Conservation (phyloP, 2,888 invertebrate genomes). For the Zonitis immaculata region DNA sequence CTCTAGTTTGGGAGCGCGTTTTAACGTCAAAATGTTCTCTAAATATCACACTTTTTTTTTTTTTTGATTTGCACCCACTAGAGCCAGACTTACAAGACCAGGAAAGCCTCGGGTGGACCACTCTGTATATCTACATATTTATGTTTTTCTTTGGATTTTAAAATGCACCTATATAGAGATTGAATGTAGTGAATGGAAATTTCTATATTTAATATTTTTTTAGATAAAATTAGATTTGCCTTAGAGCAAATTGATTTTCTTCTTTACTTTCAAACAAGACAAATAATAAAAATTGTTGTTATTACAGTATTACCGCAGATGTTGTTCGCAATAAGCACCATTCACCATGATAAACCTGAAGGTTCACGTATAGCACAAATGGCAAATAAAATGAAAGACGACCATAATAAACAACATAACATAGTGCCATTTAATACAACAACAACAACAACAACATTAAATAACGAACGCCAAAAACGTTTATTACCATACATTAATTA, state of each 20-base stretch:
- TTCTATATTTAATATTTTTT: neutral
- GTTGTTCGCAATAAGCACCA: slow-evolving; percentile 37
- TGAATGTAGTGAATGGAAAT: slow-evolving; percentile 10
- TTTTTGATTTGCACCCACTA: too few relatives aligned
- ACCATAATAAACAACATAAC: slow-evolving; percentile 7
- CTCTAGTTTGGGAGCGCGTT: too few relatives aligned
- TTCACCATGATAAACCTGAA: slow-evolving; percentile 44
- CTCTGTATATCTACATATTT: too few relatives aligned
- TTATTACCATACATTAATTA: slow-evolving; percentile 80
- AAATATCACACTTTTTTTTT: too few relatives aligned
- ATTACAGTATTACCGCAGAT: slow-evolving; percentile 29
- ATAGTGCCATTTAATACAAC: slow-evolving; percentile 8
- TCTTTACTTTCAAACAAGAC: slow-evolving; percentile 4
- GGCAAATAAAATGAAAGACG: slow-evolving; percentile 32
- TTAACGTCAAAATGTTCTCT: too few relatives aligned
- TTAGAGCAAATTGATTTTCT: neutral
- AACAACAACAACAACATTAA: slow-evolving; percentile 1
- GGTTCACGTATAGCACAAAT: slow-evolving; percentile 26
- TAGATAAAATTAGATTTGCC: neutral
- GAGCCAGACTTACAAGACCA: too few relatives aligned
- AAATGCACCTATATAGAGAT: too few relatives aligned
- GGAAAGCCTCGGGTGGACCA: too few relatives aligned
- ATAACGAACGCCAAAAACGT: slow-evolving; percentile 64
- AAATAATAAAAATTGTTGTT: slow-evolving; percentile 6
- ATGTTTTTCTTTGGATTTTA: too few relatives aligned